Base-by-base conservation (phyloP, 2,888 invertebrate species). In the Cerastoderma edule region DNA sequence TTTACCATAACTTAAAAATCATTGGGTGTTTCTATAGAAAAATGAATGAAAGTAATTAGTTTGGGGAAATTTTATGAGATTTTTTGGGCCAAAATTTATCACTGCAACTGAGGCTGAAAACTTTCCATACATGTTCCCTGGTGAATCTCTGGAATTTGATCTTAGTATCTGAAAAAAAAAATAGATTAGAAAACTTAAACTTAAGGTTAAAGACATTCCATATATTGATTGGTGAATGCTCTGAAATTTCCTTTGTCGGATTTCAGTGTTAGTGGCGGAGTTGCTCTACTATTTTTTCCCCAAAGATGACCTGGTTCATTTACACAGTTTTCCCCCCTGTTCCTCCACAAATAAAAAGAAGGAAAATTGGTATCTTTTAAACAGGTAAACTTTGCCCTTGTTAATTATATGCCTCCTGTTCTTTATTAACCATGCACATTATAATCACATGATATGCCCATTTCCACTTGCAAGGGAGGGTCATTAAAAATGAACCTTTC, bases 221-320 rank as follows among this genome's bases (percentile, higher is more conserved):
- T 54, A 1, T 1, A 5, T 24, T 28, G 6, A 2, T 16, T 28
- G 27, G 16, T 27, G 19, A 5, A 53, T 13, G n/a, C 53, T 19
- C 24, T 53, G 24, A 53, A 53, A 24, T 24, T 19, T 53, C 22
- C 2, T 60, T 35, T 13, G 35, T 60, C 19, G 60, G 22, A 6
- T 80, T 80, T 80, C 83, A 92, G 92, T 92, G 30, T 80, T 92
- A 73, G 82, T 90, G 22, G 92, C 93, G n/a, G 93, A 93, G 72
- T 66, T 90, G 5, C 74, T 93, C 32, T 85, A 87, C 57, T 84
- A 89, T 80, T 89, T 80, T 80, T 86, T 90, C 69, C 92, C 92
- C 1, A n/a, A 72, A 19, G 73, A 71, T 27, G 68, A 67, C 10
- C 39, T 77, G 80, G 69, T 92, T 35, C 89, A 92, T 19, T 67